Percentiles rank a stretch among this genome's conserved stretches.
These are phyloP conservation scores for Bovichtus variegatus DNA, from an alignment of 2,797 vertebrate species.

Conservation along the genomic window DNA sequence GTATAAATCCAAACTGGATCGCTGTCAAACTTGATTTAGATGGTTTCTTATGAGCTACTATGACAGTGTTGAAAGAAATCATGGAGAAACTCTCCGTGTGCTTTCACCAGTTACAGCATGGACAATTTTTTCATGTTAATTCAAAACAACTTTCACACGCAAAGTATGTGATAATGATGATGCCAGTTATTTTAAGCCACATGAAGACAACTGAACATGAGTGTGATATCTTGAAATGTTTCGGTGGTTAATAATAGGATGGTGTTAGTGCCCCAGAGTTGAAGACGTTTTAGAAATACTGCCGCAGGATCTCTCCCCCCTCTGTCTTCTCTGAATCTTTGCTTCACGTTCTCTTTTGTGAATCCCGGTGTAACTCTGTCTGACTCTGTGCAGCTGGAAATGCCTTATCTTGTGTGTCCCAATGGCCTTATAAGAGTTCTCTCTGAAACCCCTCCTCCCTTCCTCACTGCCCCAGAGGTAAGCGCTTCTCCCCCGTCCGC, in stretches of 20 bases:
- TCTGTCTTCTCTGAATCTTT: constrained; percentile 35
- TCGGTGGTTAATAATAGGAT: neutral
- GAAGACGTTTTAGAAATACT: neutral
- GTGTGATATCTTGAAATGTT: neutral
- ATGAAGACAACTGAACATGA: neutral
- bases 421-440: constrained; percentile 77
- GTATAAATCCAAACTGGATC: neutral
- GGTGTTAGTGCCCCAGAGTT: neutral
- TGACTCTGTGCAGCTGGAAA: constrained; percentile 82
- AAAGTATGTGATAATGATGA: neutral
- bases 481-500: constrained; percentile 52
- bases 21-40: neutral
- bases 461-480: constrained; percentile 81
- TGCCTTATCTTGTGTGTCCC: constrained; percentile 82
- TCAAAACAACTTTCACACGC: neutral
- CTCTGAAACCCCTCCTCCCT: constrained; percentile 78
- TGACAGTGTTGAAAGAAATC: neutral
- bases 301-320: constrained; percentile 16
- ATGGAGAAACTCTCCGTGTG: neutral
- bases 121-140: constrained; percentile 1
- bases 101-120: neutral
- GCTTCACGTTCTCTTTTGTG: constrained; percentile 37
- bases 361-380: constrained; percentile 67
- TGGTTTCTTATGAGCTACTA: neutral
- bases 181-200: neutral